Conservation (phyloP, 2,113 vertebrate species). For the Fulmarus glacialis region DNA sequence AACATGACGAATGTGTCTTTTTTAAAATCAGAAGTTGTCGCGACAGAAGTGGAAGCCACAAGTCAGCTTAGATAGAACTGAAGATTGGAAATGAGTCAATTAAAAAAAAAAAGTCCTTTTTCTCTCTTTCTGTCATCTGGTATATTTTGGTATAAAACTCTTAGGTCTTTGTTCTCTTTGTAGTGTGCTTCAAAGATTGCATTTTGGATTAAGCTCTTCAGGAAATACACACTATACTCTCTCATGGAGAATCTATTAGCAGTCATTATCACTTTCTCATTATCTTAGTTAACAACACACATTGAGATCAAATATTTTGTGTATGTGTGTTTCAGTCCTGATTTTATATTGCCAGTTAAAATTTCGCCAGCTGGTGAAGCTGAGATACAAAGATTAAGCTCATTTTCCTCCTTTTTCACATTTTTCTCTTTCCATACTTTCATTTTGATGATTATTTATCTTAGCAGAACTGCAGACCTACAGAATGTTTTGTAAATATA, state of each 20-base stretch:
- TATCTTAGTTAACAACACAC: background rate
- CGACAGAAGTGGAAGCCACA: background rate
- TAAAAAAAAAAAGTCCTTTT: background rate
- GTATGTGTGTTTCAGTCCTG: background rate
- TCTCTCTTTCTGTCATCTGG: background rate
- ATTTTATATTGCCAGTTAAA: background rate
- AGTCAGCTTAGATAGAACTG: background rate
- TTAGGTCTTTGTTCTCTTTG: background rate
- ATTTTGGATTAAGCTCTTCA: background rate
- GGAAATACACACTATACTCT: background rate
- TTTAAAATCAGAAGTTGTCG: background rate
- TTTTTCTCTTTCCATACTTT: background rate
- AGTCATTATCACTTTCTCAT: background rate
- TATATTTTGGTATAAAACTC: background rate
- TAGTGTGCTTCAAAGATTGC: background rate
- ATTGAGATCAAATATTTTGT: background rate
- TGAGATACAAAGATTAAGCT: background rate
- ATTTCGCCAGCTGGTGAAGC: background rate
- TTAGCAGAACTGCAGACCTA: background rate
- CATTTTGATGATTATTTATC: background rate
- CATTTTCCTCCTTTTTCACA: background rate
- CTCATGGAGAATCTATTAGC: background rate
- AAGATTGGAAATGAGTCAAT: background rate
- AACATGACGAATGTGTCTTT: background rate
- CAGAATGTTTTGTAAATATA: background rate